Evolutionary conservation across 2,888 invertebrate species (phyloP).

Genomic region (Steromphala cineraria): DNA sequence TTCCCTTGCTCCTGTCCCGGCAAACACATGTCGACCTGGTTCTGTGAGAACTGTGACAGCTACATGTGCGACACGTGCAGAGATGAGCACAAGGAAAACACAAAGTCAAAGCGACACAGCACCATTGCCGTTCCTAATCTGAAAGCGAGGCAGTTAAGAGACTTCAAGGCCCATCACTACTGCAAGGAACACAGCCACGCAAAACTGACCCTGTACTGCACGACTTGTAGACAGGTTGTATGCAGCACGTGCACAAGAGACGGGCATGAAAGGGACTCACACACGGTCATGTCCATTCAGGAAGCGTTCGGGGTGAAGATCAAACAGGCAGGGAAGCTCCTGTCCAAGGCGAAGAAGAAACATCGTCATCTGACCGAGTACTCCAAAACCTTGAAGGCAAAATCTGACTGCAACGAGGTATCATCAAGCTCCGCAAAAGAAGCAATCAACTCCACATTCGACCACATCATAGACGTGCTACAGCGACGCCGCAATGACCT

Average conservation of each 20-base stretch:
- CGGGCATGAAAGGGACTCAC: background rate
- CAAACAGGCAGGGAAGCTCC: background rate
- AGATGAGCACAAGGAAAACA: background rate
- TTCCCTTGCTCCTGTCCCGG: background rate
- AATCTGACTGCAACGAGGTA: background rate
- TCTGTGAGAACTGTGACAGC: constrained; percentile 2
- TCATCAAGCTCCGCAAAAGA: background rate
- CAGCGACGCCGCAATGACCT: background rate
- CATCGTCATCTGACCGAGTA: background rate
- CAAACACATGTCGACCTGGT: background rate
- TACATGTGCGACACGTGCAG: background rate
- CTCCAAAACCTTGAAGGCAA: background rate
- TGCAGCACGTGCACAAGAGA: constrained; percentile 4
- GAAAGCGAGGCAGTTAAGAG: background rate
- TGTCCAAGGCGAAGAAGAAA: background rate
- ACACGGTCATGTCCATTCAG: background rate
- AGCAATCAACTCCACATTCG: background rate
- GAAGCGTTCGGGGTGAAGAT: background rate
- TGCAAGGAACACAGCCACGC: background rate
- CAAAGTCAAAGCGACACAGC: background rate
- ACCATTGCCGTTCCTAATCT: background rate
- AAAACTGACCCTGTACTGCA: constrained; percentile 9
- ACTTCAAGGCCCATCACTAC: background rate
- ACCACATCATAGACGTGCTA: background rate
- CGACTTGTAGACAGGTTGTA: background rate